Percentiles rank a stretch among this genome's conserved stretches.
These are phyloP conservation scores for Perithous albicinctus DNA, from an alignment of 2,888 invertebrate species.

Conservation along the genomic window DNA sequence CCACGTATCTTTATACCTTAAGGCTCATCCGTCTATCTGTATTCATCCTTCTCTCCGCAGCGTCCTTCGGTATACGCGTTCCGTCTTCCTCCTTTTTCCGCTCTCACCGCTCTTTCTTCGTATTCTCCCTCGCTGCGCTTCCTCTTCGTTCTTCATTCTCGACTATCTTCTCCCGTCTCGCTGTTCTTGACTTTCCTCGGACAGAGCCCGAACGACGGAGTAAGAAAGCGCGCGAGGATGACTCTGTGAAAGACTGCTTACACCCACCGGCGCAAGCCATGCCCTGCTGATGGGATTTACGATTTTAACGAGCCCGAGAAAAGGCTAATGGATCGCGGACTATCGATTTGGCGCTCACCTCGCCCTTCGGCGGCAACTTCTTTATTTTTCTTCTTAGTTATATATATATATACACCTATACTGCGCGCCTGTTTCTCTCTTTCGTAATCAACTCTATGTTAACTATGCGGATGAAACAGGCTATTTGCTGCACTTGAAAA, in stretches of 20 bases:
- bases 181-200: conserved; percentile 11
- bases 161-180: conserved; percentile 18
- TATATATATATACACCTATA: background rate
- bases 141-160: conserved; percentile 33
- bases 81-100: too few relatives aligned
- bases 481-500: too few relatives aligned
- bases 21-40: conserved; percentile 34
- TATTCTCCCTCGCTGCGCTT: background rate
- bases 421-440: background rate
- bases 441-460: background rate
- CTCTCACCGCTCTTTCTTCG: background rate
- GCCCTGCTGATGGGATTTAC: conserved; percentile 71
- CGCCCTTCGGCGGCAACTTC: conserved; percentile 48
- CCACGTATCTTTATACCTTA: conserved; percentile 51
- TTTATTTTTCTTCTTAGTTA: conserved; percentile 36
- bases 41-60: conserved; percentile 21
- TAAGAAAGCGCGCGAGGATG: conserved; percentile 30
- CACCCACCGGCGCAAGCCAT: conserved; percentile 68
- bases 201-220: conserved; percentile 9
- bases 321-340: conserved; percentile 65
- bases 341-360: conserved; percentile 61
- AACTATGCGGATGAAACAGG: conserved; percentile 4
- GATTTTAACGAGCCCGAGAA: conserved; percentile 67
- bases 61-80: too few relatives aligned
- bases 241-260: conserved; percentile 71